These are phyloP conservation scores for Clarias batrachus DNA, from an alignment of 2,113 vertebrate genomes.

Conservation along the genomic window DNA sequence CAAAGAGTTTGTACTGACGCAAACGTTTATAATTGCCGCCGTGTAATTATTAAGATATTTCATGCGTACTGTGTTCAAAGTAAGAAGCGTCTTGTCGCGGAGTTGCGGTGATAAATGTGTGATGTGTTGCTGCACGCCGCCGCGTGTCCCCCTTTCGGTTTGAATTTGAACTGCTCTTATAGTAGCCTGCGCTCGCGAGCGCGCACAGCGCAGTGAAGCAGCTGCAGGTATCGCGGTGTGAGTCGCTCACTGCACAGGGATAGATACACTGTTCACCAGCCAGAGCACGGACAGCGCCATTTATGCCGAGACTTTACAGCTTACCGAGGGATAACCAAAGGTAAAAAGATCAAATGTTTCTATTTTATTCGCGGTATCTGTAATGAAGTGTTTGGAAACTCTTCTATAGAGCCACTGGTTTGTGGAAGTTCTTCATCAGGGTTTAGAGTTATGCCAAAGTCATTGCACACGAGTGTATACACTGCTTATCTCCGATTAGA, in stretches of 20 bases:
- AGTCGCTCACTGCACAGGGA: constrained; percentile 59
- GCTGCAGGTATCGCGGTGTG: constrained; percentile 66
- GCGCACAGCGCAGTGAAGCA: constrained; percentile 60
- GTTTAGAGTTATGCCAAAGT: background rate
- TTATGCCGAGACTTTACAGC: constrained; percentile 1
- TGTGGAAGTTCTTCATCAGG: constrained; percentile 21
- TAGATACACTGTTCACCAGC: constrained; percentile 50
- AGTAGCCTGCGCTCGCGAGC: constrained; percentile 63
- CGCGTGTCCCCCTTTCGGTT: constrained; percentile 39
- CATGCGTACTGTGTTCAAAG: accelerated
- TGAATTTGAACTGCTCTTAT: constrained; percentile 56
- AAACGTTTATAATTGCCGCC: background rate
- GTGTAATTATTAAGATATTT: background rate
- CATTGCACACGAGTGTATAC: too few relatives aligned
- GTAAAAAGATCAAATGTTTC: constrained; percentile 18
- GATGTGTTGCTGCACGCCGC: background rate
- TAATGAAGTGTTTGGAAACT: background rate
- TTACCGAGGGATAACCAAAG: constrained; percentile 6
- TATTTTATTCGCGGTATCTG: background rate
- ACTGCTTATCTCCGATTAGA: background rate
- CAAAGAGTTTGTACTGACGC: background rate
- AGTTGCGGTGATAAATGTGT: too few relatives aligned
- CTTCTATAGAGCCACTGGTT: background rate
- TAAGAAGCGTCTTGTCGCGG: background rate
- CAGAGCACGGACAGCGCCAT: constrained; percentile 23